Conservation (phyloP, 2,113 vertebrate genomes). For the Ascaphus truei region DNA sequence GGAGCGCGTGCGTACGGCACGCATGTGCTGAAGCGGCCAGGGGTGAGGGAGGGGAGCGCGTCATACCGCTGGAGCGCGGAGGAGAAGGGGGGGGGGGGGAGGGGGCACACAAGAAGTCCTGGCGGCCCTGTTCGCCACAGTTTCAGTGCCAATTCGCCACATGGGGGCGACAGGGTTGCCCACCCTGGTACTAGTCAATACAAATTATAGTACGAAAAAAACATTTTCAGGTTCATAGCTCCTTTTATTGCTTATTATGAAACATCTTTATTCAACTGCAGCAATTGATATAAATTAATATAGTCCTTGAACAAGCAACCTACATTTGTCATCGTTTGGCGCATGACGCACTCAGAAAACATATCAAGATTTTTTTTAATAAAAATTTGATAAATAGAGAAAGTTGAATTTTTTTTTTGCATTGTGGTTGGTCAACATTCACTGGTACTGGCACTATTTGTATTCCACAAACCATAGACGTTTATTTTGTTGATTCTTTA, state of each 20-base stretch:
- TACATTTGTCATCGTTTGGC: slow-evolving; percentile 25
- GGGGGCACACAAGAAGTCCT: too few species aligned
- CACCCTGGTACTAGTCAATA: too few species aligned
- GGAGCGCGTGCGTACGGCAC: too few species aligned
- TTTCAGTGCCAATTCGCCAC: too few species aligned
- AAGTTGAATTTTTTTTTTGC: neutral
- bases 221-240: neutral
- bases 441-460: neutral
- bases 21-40: too few species aligned
- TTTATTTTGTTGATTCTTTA: slow-evolving; percentile 7
- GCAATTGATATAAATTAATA: slow-evolving; percentile 19
- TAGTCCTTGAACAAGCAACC: slow-evolving; percentile 7
- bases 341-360: slow-evolving; percentile 1
- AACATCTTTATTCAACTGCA: neutral
- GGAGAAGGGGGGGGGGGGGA: too few species aligned
- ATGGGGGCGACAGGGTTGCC: too few species aligned
- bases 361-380: slow-evolving; percentile 14
- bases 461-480: neutral
- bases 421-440: neutral
- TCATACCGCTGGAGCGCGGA: too few species aligned
- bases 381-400: slow-evolving; percentile 18
- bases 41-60: too few species aligned
- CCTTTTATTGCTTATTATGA: neutral
- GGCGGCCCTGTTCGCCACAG: too few species aligned
- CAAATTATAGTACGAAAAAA: too few species aligned